A percentile compares a stretch with the other conserved stretches of the same genome.
phyloP scores from a whole-genome alignment of 2,113 vertebrate genomes.

The Gallinago jamesoni region DNA sequence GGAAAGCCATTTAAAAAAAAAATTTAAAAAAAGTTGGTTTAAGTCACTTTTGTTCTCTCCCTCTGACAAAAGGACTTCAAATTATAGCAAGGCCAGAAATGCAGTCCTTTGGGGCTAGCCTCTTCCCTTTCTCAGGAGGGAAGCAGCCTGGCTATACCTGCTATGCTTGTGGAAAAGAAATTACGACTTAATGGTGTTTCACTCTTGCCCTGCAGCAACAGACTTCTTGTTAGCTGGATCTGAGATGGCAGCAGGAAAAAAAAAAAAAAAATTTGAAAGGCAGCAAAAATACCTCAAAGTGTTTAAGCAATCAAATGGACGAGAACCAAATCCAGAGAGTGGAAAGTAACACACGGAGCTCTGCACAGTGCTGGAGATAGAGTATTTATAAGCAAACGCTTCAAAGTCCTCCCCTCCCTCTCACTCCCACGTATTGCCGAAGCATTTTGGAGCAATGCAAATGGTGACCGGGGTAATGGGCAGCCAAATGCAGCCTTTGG shows the following conservation, averaged over 20 bases:
- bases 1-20: neutral
- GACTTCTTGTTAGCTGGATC: neutral
- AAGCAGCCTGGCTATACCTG: neutral
- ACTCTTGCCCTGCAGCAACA: neutral
- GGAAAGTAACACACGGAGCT: neutral
- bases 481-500: rapidly evolving
- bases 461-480: rapidly evolving
- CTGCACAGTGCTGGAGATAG: neutral
- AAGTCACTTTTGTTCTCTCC: neutral
- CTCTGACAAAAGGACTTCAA: neutral
- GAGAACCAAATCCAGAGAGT: neutral
- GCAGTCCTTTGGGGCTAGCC: neutral
- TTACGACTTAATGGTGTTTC: neutral
- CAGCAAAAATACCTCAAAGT: neutral
- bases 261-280: neutral
- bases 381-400: neutral
- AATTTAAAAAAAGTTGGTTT: neutral
- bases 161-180: neutral
- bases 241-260: neutral
- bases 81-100: neutral
- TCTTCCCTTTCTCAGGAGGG: neutral
- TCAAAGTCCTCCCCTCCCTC: neutral
- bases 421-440: neutral
- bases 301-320: neutral
- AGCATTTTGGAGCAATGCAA: neutral